Evolutionary conservation across 2,113 vertebrate species (phyloP), one percentile per base, ranked within the genome.

Genomic region (Puntigrus tetrazona): DNA sequence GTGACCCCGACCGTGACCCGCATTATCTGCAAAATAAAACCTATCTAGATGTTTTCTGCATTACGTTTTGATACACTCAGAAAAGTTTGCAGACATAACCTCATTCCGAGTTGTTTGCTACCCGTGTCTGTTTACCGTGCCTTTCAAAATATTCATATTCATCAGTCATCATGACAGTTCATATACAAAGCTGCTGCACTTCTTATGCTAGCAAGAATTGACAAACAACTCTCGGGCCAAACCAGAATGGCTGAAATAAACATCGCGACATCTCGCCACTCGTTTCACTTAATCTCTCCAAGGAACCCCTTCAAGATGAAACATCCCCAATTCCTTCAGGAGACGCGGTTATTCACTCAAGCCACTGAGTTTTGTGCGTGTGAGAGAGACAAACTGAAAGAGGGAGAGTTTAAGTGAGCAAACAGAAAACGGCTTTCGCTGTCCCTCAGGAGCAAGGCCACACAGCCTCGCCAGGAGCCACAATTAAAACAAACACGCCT

Each of bases 401-500:
- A 73, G 77, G 41, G 36, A 27, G 77, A 70, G 25, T 50, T 57
- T 36, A 73, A 81, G 59, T 55, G 69, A 55, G 52, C 16, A 41
- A 59, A 43, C 50, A 55, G 34, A 72, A 69, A 84, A 65, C 7
- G 14, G 38, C 50, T 43, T 29, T 50, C 16, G 22, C 38, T 65
- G 82, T 50, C 38, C 61, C 72, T 61, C 80, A 57, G 50, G 86
- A 80, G 31, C 45, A 20, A 74, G 78, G 86, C 81, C 80, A 82
- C 84, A 78, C 65, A 69, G 79, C 75, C 80, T 80, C 75, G 81
- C 52, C 88, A 84, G 85, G 72, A 87, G 50, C 84, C 88, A 90
- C 89, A 88, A 85, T 85, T 89, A 92, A 92, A 92, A 89, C 90
- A 90, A 89, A 92, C 79, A 47, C 85, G 89, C 83, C 82, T 90